These are phyloP conservation scores for Euwallacea fornicatus DNA, from an alignment of 1,140 invertebrate species.

Conservation along the genomic window DNA sequence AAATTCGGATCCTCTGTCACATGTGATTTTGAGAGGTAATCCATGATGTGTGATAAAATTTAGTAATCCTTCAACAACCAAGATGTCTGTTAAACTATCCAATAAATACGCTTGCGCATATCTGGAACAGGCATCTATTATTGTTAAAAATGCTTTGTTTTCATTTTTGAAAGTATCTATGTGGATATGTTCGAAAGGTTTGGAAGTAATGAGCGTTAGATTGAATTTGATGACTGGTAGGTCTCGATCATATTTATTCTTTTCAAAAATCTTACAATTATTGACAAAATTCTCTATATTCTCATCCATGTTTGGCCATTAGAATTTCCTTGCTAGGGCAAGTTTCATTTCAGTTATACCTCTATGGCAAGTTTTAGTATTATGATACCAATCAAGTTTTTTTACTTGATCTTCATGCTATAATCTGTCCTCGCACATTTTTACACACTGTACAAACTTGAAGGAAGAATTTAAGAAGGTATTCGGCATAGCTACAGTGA, in stretches of 20 bases:
- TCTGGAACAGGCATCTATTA: too few relatives aligned
- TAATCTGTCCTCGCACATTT: constrained; percentile 28
- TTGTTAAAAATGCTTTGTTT: too few relatives aligned
- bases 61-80: too few relatives aligned
- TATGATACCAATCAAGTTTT: constrained; percentile 39
- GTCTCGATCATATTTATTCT: constrained; percentile 11
- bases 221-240: constrained; percentile 1
- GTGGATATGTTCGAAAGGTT: too few relatives aligned
- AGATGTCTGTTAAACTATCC: too few relatives aligned
- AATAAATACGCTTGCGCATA: too few relatives aligned
- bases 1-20: too few relatives aligned
- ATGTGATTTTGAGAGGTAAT: too few relatives aligned
- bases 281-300: constrained; percentile 36
- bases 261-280: constrained; percentile 1
- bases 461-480: constrained; percentile 36
- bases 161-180: too few relatives aligned
- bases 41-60: too few relatives aligned
- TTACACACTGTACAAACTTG: constrained; percentile 32
- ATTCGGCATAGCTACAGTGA: constrained; percentile 25
- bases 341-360: constrained; percentile 38
- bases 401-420: constrained; percentile 30
- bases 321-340: constrained; percentile 30
- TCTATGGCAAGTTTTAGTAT: constrained; percentile 40
- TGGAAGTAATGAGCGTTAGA: not conserved
- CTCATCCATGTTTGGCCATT: not conserved